Conservation (phyloP, 2,797 vertebrate species). For the Heteromormyrus szaboi region DNA sequence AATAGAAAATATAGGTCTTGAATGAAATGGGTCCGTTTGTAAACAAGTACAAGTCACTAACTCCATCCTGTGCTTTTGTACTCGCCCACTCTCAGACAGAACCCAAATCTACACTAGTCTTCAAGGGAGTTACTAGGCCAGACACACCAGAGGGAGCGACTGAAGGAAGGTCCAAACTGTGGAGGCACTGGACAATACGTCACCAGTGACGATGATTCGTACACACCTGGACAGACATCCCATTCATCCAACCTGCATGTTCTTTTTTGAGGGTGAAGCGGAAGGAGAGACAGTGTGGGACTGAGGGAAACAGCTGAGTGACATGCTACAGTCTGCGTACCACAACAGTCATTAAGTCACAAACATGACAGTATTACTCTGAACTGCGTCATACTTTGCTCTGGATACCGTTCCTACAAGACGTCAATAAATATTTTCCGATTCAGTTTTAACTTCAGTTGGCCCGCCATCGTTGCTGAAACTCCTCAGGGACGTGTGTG, state of each 20-base stretch:
- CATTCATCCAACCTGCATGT: neutral
- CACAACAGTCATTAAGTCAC: neutral
- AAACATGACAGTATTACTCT: neutral
- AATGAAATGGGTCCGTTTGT: slow-evolving; percentile 44
- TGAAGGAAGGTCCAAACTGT: neutral
- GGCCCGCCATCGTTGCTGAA: neutral
- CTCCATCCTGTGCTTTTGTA: neutral
- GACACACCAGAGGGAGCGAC: neutral
- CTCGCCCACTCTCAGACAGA: neutral
- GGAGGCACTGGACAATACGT: neutral
- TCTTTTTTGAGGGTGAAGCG: neutral
- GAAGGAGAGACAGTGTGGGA: neutral
- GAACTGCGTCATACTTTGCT: neutral
- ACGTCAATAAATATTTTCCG: neutral
- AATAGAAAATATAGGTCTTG: slow-evolving; percentile 63
- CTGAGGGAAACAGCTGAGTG: neutral
- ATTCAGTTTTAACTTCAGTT: neutral
- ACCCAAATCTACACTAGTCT: neutral
- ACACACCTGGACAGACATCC: neutral
- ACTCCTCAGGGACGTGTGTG: neutral
- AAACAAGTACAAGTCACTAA: neutral
- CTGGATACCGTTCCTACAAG: neutral
- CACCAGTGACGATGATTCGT: neutral
- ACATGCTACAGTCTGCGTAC: neutral
- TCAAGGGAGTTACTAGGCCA: neutral